Conservation (phyloP, 2,888 invertebrate genomes). For the Selenia dentaria region DNA sequence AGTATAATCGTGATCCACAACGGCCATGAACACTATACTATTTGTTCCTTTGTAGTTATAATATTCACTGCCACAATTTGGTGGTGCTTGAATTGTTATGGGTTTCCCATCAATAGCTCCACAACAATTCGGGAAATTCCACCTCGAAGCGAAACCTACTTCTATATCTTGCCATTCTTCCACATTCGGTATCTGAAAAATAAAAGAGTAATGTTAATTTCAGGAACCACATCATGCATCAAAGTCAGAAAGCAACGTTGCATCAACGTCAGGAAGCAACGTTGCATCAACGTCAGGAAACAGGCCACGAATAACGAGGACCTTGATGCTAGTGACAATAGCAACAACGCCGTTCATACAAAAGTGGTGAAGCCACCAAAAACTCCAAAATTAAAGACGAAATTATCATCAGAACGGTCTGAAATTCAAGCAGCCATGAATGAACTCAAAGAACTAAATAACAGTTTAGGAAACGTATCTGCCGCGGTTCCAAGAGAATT, state of each 20-base stretch:
- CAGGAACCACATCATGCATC: no score
- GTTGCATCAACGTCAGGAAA: conserved; percentile 9
- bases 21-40: conserved; percentile 40
- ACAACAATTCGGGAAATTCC: conserved; percentile 42
- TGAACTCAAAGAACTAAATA: conserved; percentile 31
- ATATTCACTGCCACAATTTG: conserved; percentile 13
- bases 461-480: conserved; percentile 25
- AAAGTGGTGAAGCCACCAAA: conserved; percentile 24
- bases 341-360: conserved; percentile 25
- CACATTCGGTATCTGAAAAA: conserved; percentile 25
- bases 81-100: conserved; percentile 10
- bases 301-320: conserved; percentile 28
- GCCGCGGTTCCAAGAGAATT: conserved; percentile 14
- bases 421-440: conserved; percentile 30
- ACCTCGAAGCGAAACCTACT: conserved; percentile 16
- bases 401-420: conserved; percentile 23
- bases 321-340: conserved; percentile 30
- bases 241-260: conserved; percentile 22
- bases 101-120: conserved; percentile 36
- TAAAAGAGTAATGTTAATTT: conserved; percentile 27
- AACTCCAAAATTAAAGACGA: conserved; percentile 24
- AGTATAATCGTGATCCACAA: conserved; percentile 41
- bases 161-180: conserved; percentile 27
- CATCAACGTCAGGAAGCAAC: conserved; percentile 17
- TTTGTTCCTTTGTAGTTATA: conserved; percentile 15